Evolutionary conservation across 2,113 vertebrate species (phyloP).

Genomic region (Perccottus glenii): DNA sequence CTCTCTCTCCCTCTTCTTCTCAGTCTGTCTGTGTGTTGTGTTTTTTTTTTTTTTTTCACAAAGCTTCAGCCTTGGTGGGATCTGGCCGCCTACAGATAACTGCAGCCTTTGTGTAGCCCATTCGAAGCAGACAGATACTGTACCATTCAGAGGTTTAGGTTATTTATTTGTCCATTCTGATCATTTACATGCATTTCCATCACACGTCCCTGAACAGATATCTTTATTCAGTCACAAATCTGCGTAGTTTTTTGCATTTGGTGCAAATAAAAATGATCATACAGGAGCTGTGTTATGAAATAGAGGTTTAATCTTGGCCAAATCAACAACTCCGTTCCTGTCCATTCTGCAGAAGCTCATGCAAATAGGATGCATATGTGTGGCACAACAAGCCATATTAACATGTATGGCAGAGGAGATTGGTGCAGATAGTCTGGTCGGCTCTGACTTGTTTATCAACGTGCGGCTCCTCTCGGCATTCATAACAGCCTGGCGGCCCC

Average conservation of each 20-base stretch:
- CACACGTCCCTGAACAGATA: slow-evolving; percentile 42
- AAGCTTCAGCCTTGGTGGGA: slow-evolving; percentile 71
- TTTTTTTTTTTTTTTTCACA: slow-evolving; percentile 49
- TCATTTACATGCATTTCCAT: slow-evolving; percentile 68
- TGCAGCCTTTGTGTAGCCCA: slow-evolving; percentile 67
- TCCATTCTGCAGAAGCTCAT: slow-evolving; percentile 33
- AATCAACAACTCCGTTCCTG: slow-evolving; percentile 31
- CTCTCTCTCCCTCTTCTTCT: slow-evolving; percentile 27
- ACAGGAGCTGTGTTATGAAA: slow-evolving; percentile 22
- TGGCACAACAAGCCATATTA: slow-evolving; percentile 35
- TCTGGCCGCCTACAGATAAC: slow-evolving; percentile 74
- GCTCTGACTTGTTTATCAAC: slow-evolving; percentile 64
- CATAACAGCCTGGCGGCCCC: slow-evolving; percentile 69
- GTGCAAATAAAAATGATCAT: slow-evolving; percentile 33
- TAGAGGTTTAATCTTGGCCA: slow-evolving; percentile 39
- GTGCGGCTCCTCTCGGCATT: slow-evolving; percentile 63
- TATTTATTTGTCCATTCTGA: slow-evolving; percentile 70
- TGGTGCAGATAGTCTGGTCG: slow-evolving; percentile 51
- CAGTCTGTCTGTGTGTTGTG: slow-evolving; percentile 27
- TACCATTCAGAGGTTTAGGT: slow-evolving; percentile 63
- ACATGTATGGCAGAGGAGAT: slow-evolving; percentile 59
- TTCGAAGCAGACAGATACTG: slow-evolving; percentile 66
- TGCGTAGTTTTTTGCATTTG: slow-evolving; percentile 22
- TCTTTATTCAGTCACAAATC: slow-evolving; percentile 54
- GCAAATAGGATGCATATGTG: slow-evolving; percentile 39